phyloP scores from a whole-genome alignment of 2,888 invertebrate genomes.

The Cerceris rybyensis region DNA sequence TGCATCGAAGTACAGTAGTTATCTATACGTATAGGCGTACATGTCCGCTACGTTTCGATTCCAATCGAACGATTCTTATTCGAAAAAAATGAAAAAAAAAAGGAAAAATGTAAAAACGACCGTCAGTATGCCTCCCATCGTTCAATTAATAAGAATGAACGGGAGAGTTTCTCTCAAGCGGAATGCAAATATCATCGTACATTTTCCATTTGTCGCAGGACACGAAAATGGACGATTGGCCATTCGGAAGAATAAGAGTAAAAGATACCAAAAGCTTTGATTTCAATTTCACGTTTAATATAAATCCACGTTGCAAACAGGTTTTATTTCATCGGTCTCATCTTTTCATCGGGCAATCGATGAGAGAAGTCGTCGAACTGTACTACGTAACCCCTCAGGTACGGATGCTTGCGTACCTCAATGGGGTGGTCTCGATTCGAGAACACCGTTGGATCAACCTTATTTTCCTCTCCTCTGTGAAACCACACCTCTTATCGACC shows the following conservation, averaged over 20 bases:
- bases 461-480: constrained; percentile 22
- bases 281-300: constrained; percentile 12
- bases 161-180: no score
- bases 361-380: constrained; percentile 58
- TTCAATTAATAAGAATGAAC: no score
- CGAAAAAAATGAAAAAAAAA: no score
- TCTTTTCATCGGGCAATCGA: constrained; percentile 10
- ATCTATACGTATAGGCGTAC: neutral
- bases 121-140: no score
- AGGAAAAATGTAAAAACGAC: no score
- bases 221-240: no score
- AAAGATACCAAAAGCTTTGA: neutral
- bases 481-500: constrained; percentile 40
- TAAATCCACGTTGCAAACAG: constrained; percentile 30
- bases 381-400: constrained; percentile 58
- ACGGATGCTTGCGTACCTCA: constrained; percentile 53
- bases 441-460: constrained; percentile 52
- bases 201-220: no score
- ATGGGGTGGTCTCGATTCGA: constrained; percentile 34
- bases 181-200: no score
- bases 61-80: no score
- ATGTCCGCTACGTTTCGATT: no score
- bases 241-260: no score
- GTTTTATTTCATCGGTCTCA: constrained; percentile 44
- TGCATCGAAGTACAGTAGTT: neutral